Conservation (phyloP, 2,888 invertebrate genomes). For the Stegophylla sp. region DNA sequence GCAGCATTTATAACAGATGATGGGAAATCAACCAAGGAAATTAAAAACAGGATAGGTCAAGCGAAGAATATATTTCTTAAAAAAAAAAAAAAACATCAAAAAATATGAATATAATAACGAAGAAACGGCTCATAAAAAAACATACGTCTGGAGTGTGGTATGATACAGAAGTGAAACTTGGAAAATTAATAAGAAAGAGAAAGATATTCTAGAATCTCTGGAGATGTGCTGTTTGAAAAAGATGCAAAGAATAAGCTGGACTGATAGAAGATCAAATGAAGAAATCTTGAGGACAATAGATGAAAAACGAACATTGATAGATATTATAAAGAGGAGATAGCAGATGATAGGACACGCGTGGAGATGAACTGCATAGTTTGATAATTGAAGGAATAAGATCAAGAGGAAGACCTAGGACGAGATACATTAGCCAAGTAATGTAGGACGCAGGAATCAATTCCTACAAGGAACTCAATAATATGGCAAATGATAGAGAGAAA, state of each 20-base stretch:
- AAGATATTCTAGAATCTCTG: background rate
- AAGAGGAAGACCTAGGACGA: background rate
- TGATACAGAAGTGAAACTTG: background rate
- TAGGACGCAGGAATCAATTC: background rate
- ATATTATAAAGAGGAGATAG: too few relatives aligned
- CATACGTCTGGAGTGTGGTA: too few relatives aligned
- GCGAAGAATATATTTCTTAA: slow-evolving; percentile 25
- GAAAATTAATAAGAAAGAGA: background rate
- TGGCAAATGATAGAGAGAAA: background rate
- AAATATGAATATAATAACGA: too few relatives aligned
- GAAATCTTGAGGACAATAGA: background rate
- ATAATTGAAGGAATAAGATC: background rate
- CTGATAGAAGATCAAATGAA: background rate
- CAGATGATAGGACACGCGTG: too few relatives aligned
- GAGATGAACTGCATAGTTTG: too few relatives aligned
- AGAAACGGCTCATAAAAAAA: background rate
- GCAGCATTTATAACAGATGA: slow-evolving; percentile 34
- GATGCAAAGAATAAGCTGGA: background rate
- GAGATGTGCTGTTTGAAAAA: background rate
- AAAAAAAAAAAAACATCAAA: background rate
- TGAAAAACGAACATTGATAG: too few relatives aligned
- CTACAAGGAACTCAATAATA: background rate
- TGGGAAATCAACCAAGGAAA: slow-evolving; percentile 16
- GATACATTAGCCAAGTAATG: background rate
- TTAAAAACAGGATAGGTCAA: slow-evolving; percentile 16